Evolutionary conservation across 2,113 vertebrate genomes (phyloP).

Genomic region (Cyphomyrus discorhynchus): DNA sequence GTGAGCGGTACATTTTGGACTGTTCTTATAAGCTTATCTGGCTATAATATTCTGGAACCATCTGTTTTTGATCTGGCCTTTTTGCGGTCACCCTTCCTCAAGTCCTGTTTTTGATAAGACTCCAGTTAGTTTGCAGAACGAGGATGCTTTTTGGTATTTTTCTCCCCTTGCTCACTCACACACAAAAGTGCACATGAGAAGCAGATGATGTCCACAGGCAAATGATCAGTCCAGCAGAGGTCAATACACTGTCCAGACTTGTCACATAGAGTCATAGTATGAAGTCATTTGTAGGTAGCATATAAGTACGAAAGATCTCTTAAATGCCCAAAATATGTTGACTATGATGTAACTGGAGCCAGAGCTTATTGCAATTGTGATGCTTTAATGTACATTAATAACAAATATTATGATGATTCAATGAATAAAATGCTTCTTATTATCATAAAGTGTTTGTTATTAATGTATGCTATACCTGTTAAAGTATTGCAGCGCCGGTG

Average conservation of each 20-base stretch:
- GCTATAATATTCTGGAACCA: neutral
- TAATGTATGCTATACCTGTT: neutral
- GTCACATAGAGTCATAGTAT: neutral
- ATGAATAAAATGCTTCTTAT: neutral
- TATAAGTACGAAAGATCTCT: neutral
- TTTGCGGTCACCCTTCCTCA: neutral
- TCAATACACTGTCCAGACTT: neutral
- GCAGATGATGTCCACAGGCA: neutral
- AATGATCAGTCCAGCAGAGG: neutral
- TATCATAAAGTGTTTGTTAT: neutral
- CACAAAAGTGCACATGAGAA: neutral
- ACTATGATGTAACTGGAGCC: neutral
- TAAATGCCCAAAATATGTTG: neutral
- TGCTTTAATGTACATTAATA: neutral
- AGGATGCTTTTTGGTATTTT: neutral
- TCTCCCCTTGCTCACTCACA: neutral
- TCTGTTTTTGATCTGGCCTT: neutral
- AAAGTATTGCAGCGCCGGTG: neutral
- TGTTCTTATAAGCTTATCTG: neutral
- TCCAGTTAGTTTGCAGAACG: neutral
- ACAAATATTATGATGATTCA: neutral
- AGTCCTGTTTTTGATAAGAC: neutral
- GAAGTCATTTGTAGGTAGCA: neutral
- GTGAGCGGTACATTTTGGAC: neutral
- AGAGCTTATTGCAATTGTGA: neutral